These are phyloP conservation scores for Isotomurus palustris DNA, from an alignment of 2,888 invertebrate species.

Conservation along the genomic window DNA sequence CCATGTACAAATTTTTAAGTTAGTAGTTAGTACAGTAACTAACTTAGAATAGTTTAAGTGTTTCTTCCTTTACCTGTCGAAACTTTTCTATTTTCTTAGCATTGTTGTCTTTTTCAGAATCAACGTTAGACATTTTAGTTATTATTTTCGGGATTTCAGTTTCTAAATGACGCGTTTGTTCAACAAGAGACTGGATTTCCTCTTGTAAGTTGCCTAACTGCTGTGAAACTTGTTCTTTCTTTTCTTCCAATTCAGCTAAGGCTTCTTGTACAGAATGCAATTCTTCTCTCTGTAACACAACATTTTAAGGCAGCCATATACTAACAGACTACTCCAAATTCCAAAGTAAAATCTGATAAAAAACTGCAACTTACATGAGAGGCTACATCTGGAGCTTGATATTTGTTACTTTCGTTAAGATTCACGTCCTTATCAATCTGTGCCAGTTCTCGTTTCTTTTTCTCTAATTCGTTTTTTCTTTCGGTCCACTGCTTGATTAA, in stretches of 20 bases:
- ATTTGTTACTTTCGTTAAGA: conserved; percentile 6
- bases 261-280: conserved; percentile 4
- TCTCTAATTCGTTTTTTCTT: conserved; percentile 3
- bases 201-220: too few relatives aligned
- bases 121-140: too few relatives aligned
- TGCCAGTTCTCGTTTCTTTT: neutral
- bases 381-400: conserved; percentile 17
- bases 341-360: too few relatives aligned
- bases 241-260: neutral
- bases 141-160: too few relatives aligned
- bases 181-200: too few relatives aligned
- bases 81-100: neutral
- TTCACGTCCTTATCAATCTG: conserved; percentile 1
- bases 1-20: too few relatives aligned
- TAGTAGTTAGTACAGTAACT: too few relatives aligned
- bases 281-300: too few relatives aligned
- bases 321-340: too few relatives aligned
- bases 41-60: neutral
- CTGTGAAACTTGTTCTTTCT: neutral
- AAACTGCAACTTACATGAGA: conserved; percentile 15
- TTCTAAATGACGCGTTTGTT: too few relatives aligned
- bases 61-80: neutral
- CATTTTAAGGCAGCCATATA: too few relatives aligned
- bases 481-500: conserved; percentile 4
- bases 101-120: too few relatives aligned